Evolutionary conservation across 2,113 vertebrate genomes (phyloP).

Genomic region (Azemiops feae): DNA sequence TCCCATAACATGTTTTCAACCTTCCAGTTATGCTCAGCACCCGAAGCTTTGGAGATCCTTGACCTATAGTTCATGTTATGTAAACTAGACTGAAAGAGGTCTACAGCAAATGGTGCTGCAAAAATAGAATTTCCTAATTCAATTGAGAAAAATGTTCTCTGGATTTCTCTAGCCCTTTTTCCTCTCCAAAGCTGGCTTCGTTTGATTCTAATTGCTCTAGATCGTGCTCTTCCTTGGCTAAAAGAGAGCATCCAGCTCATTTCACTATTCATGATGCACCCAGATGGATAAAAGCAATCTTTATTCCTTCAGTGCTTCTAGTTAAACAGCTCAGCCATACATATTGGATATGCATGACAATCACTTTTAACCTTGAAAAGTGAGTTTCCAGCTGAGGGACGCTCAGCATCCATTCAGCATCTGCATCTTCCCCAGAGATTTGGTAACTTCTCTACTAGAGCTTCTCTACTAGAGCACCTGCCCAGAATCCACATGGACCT

Average conservation of each 20-base stretch:
- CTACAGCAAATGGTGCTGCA: background rate
- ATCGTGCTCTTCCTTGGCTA: constrained; percentile 7
- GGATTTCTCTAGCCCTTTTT: background rate
- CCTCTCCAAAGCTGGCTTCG: background rate
- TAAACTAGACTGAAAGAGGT: background rate
- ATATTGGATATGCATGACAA: constrained; percentile 29
- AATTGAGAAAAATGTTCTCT: background rate
- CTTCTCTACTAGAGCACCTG: constrained; percentile 29
- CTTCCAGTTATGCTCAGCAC: background rate
- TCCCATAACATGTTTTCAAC: background rate
- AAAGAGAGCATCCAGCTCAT: constrained; percentile 31
- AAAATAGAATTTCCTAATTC: background rate
- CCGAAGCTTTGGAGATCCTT: background rate
- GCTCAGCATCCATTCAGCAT: constrained; percentile 31
- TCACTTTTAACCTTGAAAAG: constrained; percentile 8
- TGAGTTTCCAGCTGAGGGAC: constrained; percentile 52
- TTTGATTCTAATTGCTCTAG: constrained; percentile 37
- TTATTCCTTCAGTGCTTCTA: constrained; percentile 29
- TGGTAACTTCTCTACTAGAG: constrained; percentile 46
- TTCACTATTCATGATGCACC: constrained; percentile 39
- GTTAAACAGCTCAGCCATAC: constrained; percentile 32
- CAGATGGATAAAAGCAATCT: constrained; percentile 40
- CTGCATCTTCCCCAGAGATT: constrained; percentile 33
- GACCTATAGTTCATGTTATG: background rate
- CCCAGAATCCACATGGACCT: constrained; percentile 33